Conservation (phyloP, 2,113 vertebrate genomes). For the Rhipidura dahli region DNA sequence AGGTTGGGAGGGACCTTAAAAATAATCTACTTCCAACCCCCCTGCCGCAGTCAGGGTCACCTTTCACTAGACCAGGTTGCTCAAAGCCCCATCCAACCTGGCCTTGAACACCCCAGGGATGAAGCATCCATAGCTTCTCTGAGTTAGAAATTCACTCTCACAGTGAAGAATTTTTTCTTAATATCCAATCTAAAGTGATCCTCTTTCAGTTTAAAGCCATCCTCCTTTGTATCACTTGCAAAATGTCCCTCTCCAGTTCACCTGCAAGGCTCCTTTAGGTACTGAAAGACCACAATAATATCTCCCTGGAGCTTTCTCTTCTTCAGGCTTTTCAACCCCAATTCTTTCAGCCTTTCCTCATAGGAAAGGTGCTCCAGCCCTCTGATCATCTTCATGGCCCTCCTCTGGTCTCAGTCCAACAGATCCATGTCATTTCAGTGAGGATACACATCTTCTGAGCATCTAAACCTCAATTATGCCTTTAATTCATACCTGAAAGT, state of each 20-base stretch:
- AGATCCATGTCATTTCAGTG: not conserved
- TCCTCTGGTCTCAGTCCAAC: not conserved
- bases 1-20: not conserved
- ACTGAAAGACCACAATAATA: not conserved
- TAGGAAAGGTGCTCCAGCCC: not conserved
- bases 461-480: not conserved
- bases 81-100: not conserved
- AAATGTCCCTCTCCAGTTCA: not conserved
- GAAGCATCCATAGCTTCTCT: not conserved
- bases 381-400: not conserved
- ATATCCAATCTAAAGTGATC: not conserved
- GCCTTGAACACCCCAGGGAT: not conserved
- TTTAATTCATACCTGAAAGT: not conserved
- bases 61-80: not conserved
- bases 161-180: not conserved
- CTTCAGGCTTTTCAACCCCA: not conserved
- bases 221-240: not conserved
- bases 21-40: not conserved
- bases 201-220: not conserved
- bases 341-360: not conserved
- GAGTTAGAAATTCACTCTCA: not conserved
- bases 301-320: not conserved
- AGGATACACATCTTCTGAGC: not conserved
- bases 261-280: not conserved
- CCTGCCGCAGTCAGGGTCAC: not conserved